Conservation (phyloP, 23 tunicate genomes). For the Aplidium turbinatum region DNA sequence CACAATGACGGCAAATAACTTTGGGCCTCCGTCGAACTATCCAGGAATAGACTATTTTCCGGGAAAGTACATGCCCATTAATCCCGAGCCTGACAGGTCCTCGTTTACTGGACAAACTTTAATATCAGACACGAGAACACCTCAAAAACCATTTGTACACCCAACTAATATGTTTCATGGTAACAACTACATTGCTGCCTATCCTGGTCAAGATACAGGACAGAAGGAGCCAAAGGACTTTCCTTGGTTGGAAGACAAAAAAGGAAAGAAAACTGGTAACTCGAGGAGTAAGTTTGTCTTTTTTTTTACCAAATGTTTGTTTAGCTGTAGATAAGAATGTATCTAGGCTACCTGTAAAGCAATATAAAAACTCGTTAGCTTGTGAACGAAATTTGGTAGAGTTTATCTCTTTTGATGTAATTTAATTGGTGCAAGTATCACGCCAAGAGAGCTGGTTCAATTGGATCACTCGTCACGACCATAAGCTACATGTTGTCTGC, state of each 20-base stretch:
- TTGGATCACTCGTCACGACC: too few species aligned
- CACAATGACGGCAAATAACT: neutral
- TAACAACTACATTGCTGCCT: neutral
- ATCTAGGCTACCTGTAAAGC: too few species aligned
- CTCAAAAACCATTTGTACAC: neutral
- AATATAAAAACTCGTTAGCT: too few species aligned
- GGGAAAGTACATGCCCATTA: neutral
- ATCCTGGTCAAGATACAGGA: slow-evolving; percentile 7
- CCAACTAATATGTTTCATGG: slow-evolving; percentile 7
- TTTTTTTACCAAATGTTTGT: too few species aligned
- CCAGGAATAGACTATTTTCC: slow-evolving; percentile 5
- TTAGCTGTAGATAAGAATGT: too few species aligned
- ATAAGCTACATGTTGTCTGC: too few species aligned
- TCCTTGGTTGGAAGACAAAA: slow-evolving; percentile 89
- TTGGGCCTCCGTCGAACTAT: neutral
- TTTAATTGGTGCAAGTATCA: too few species aligned
- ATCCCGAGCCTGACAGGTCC: neutral
- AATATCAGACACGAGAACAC: neutral
- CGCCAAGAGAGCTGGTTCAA: too few species aligned
- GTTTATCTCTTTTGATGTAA: too few species aligned
- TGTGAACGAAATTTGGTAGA: too few species aligned
- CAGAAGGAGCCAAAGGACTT: slow-evolving; percentile 43
- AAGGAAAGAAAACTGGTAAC: slow-evolving; percentile 61
- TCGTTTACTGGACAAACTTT: neutral
- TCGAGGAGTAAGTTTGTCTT: slow-evolving; percentile 19